Conservation (phyloP, 2,797 vertebrate species). For the Pelobates cultripes region DNA sequence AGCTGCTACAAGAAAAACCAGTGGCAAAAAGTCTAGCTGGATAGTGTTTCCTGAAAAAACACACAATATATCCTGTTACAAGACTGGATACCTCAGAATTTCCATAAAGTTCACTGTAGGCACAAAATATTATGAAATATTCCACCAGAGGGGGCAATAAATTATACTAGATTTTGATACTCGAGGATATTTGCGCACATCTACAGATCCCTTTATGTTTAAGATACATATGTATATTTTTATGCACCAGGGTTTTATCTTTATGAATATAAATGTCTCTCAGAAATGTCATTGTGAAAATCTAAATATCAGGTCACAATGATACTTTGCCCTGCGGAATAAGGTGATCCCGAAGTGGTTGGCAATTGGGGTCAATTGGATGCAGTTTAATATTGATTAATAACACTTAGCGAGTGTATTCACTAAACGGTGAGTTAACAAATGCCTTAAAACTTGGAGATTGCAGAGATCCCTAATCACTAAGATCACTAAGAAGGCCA, state of each 20-base stretch:
- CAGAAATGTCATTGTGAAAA: background rate
- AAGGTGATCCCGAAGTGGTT: too few species aligned
- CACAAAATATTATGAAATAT: conserved; percentile 1
- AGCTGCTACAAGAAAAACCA: background rate
- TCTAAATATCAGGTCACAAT: background rate
- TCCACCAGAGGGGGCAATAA: conserved; percentile 6
- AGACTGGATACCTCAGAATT: background rate
- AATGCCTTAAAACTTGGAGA: too few species aligned
- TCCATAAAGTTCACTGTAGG: background rate
- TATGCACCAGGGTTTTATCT: background rate
- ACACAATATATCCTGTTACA: conserved; percentile 4
- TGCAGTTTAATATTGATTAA: too few species aligned
- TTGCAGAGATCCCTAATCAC: too few species aligned
- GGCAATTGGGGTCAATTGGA: too few species aligned
- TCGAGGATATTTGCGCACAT: background rate
- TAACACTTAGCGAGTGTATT: too few species aligned
- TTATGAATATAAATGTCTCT: background rate
- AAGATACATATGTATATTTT: background rate
- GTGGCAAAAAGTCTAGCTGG: background rate
- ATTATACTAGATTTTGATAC: background rate
- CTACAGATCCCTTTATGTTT: background rate
- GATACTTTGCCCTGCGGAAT: too few species aligned
- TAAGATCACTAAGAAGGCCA: too few species aligned
- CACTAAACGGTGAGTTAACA: too few species aligned
- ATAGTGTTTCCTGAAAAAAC: background rate